Evolutionary conservation across 2,888 invertebrate species (phyloP), one percentile per base, ranked within the genome.

Genomic region (Standfussiana lucernea): DNA sequence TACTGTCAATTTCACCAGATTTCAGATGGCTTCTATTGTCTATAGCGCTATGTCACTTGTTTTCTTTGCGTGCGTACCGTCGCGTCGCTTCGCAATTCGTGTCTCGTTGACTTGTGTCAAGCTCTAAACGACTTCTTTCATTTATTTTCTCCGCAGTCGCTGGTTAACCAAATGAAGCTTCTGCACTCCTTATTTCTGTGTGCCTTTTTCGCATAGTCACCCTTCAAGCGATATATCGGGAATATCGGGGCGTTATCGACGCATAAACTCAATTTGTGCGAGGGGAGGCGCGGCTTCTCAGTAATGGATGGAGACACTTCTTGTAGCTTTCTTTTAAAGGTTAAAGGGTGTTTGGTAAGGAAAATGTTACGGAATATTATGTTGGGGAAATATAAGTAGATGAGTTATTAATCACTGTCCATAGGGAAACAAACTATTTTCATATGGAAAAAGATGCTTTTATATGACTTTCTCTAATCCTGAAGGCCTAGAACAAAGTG

Each of bases 241-340:
- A 72, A 86, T 77, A 87, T 82, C 69, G 70, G 73, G 67, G 56
- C 85, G 83, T 86, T 87, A 86, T 87, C 87, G 82, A 65, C 75
- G 86, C 77, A 79, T 75, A 77, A 86, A 86, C 87, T 87, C 86
- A 87, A 87, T 86, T 86, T 86, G 75, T 78, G 42, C 5, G 50
- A 67, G 72, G 77, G 82, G 73, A 37, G 80, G 69, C 24, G 79
- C 61, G 74, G 75, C 77, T 66, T 56, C 45, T 15, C 65, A 15
- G 61, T 84, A 83, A 84, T 86, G 84, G 83, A 86, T 76, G 83
- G 71, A 75, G 59, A 59, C 66, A 71, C 83, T 67, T 68, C 75
- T 40, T 68, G 66, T 62, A 66, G 59, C 72, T 66, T 71, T 70
- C 69, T 77, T 85, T 67, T 59, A 53, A 80, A 79, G 75, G 74